These are phyloP conservation scores for Lytechinus pictus DNA, from an alignment of 35 echinoderm and acorn worm genomes.

Conservation along the genomic window DNA sequence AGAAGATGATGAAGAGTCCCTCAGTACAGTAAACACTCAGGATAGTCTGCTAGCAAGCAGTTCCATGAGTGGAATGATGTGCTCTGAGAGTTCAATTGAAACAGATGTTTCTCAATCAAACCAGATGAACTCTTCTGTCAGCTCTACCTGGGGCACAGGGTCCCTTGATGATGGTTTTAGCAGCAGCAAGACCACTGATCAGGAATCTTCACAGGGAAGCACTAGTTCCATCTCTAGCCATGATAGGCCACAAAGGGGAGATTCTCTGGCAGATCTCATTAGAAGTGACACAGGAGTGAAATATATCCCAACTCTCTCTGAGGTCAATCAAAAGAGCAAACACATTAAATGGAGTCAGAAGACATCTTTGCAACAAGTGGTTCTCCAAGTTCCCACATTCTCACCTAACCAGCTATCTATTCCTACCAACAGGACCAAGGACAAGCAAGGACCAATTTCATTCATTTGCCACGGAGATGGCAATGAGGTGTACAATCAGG, in stretches of 20 bases:
- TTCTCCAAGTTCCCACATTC: background rate
- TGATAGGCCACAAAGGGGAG: background rate
- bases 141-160: background rate
- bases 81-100: background rate
- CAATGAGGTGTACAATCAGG: background rate
- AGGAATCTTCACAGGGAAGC: constrained; percentile 15
- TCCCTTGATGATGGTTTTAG: constrained; percentile 26
- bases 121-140: background rate
- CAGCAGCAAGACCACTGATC: constrained; percentile 5
- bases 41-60: background rate
- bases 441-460: background rate
- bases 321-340: background rate
- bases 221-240: background rate
- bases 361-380: background rate
- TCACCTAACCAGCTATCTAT: background rate
- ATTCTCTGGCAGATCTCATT: constrained; percentile 8
- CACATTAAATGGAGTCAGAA: background rate
- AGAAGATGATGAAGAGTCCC: background rate
- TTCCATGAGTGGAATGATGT: background rate
- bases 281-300: background rate
- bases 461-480: background rate
- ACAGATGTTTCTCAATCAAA: background rate
- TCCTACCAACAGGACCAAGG: background rate
- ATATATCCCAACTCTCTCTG: background rate
- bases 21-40: constrained; percentile 8